A percentile compares a stretch with the other conserved stretches of the same genome.
Conservation (phyloP, 2,797 vertebrate species). For the Sus cebifrons region DNA sequence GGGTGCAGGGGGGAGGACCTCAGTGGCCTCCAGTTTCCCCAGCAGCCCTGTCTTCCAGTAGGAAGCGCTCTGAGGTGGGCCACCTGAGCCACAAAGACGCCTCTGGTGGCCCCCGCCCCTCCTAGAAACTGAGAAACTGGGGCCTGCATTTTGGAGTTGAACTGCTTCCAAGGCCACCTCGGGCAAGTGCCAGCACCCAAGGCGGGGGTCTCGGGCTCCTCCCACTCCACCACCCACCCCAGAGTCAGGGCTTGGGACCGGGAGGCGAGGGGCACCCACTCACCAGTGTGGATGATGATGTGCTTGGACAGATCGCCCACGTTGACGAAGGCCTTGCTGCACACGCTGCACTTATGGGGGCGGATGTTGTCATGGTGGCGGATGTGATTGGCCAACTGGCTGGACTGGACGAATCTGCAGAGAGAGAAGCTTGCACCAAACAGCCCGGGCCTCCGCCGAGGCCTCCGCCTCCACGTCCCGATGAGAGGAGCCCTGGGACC, state of each 20-base stretch:
- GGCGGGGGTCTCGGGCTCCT: background rate
- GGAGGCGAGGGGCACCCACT: background rate
- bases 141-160: background rate
- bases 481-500: background rate
- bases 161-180: background rate
- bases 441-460: accelerated
- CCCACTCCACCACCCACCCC: background rate
- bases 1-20: constrained; percentile 63
- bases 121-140: constrained; percentile 2
- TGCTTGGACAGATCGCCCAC: constrained; percentile 99
- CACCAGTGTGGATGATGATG: constrained; percentile 99
- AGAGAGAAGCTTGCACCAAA: background rate
- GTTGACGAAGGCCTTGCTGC: constrained; percentile 98
- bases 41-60: constrained; percentile 54
- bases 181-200: background rate
- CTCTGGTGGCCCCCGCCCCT: background rate
- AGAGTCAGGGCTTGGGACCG: no score
- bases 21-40: constrained; percentile 64
- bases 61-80: constrained; percentile 18
- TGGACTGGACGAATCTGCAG: constrained; percentile 98
- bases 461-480: no score
- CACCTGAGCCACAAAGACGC: background rate
- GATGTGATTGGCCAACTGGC: constrained; percentile 99
- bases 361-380: constrained; percentile 99
- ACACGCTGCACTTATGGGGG: constrained; percentile 98